A percentile compares a stretch with the other conserved stretches of the same genome.
Evolutionary conservation across 2,888 invertebrate species (phyloP).

Genomic region (Nomada ruficornis): DNA sequence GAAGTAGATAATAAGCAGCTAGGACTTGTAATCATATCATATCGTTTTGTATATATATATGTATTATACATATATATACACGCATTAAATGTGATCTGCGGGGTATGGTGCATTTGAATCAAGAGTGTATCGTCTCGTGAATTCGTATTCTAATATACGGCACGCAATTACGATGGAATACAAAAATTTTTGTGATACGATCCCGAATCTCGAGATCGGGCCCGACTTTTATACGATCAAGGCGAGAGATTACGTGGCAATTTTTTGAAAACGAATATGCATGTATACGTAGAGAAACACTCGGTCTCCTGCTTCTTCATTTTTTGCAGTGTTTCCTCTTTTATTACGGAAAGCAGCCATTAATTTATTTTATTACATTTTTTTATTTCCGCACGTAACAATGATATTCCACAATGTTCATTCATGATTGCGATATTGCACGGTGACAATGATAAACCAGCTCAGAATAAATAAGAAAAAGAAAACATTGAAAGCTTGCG

Average conservation of each 20-base stretch:
- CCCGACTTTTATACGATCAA: slow-evolving; percentile 23
- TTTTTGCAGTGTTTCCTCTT: too few species aligned
- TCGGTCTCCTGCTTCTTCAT: background rate
- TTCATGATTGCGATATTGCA: slow-evolving; percentile 29
- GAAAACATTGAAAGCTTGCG: too few species aligned
- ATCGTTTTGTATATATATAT: slow-evolving; percentile 64
- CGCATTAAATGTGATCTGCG: slow-evolving; percentile 53
- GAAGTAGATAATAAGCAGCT: slow-evolving; percentile 67
- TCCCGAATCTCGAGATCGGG: background rate
- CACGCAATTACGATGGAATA: too few species aligned
- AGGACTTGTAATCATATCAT: slow-evolving; percentile 79
- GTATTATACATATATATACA: slow-evolving; percentile 45
- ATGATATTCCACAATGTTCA: background rate
- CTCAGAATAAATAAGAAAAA: background rate
- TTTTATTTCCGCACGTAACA: too few species aligned
- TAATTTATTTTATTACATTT: too few species aligned
- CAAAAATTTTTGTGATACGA: background rate
- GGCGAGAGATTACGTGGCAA: slow-evolving; percentile 18
- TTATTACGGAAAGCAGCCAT: too few species aligned
- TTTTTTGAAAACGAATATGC: slow-evolving; percentile 43
- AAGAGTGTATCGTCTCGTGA: slow-evolving; percentile 59
- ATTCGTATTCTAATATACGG: background rate
- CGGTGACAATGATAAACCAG: slow-evolving; percentile 3
- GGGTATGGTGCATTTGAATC: slow-evolving; percentile 61
- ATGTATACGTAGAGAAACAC: background rate